Base-by-base conservation (phyloP, 2,113 vertebrate species). In the Rissa tridactyla region DNA sequence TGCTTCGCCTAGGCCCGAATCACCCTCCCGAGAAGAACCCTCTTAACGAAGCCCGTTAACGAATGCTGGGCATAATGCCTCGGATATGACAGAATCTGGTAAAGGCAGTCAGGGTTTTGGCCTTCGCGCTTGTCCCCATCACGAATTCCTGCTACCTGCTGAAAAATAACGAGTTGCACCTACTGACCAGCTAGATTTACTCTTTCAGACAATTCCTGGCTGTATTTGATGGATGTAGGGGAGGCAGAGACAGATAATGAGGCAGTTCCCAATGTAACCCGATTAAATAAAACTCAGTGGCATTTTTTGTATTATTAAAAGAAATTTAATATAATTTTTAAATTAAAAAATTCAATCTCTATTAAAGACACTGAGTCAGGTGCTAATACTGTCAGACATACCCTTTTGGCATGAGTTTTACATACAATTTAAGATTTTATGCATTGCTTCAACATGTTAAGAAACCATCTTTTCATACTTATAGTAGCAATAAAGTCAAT, bases 241-340 rank as follows among this genome's bases (percentile, higher is more conserved):
- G 14, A 9, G 32, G 38, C 22, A 49, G 10, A 68, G 9, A 14
- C 40, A 71, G n/a, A 15, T 23, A 10, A 11, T 8, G 10, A n/a
- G 26, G 42, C 20, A 12, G 15, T 26, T 8, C 5, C 49, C 15
- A 32, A 27, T 0, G 8, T 8, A n/a, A 86, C n/a, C 5, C 11
- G 6, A 26, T 29, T 8, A 4, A 82, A 82, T 47, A 57, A 65
- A 34, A 5, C 9, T 54, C 78, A 62, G 42, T 40, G 70, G 76
- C 65, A 51, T 85, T 80, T 81, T 81, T 61, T 62, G 51, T 98
- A 96, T 98, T 98, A 98, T 98, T 98, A 98, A 98, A 98, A 98
- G 97, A 97, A 97, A 97, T 98, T 98, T 98, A 98, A 98, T 98
- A 96, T 93, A 73, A 44, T 84, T 87, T 96, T 98, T 97, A 98